Evolutionary conservation across 2,797 vertebrate species (phyloP).

Genomic region (Urocyon cinereoargenteus): DNA sequence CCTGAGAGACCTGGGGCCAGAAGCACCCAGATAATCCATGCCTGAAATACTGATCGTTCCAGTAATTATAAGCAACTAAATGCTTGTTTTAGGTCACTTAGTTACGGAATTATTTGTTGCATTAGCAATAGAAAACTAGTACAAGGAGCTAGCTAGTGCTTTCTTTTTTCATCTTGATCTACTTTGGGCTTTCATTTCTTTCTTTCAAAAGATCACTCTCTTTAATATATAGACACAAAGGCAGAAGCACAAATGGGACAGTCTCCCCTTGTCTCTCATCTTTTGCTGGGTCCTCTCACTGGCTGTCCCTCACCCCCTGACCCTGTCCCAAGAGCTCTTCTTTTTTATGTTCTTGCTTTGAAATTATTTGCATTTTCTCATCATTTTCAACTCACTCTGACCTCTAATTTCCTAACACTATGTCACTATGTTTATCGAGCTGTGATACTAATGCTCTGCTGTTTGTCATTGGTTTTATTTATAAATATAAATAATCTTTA

Average conservation of each 20-base stretch:
- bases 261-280: neutral
- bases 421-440: neutral
- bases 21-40: neutral
- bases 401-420: neutral
- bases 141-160: neutral
- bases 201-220: neutral
- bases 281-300: neutral
- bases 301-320: neutral
- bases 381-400: neutral
- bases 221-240: neutral
- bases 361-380: neutral
- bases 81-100: neutral
- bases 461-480: neutral
- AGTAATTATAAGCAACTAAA: neutral
- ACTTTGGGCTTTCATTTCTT: neutral
- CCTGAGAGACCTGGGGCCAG: neutral
- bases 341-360: neutral
- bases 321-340: neutral
- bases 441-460: neutral
- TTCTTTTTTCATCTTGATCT: neutral
- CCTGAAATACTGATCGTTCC: neutral
- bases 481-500: too few species aligned
- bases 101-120: slow-evolving; percentile 18
- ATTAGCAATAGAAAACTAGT: neutral
- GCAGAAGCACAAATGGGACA: neutral